These are phyloP conservation scores for Pseudochirops cupreus DNA, from an alignment of 2,797 vertebrate genomes.

Conservation along the genomic window DNA sequence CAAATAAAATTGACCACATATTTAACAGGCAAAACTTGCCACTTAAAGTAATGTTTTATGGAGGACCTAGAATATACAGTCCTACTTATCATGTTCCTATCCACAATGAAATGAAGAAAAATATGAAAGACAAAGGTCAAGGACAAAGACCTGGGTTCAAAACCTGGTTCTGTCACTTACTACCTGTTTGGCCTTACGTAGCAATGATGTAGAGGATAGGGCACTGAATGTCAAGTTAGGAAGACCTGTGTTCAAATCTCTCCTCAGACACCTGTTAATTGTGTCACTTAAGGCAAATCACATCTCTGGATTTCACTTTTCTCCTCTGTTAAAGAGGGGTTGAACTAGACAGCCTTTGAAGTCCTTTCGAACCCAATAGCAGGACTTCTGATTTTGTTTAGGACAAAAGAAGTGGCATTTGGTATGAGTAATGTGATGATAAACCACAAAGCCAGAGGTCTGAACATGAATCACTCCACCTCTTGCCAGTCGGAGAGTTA, in stretches of 20 bases:
- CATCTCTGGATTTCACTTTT: not conserved
- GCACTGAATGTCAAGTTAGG: not conserved
- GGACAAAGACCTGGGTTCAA: not conserved
- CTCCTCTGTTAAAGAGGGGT: not conserved
- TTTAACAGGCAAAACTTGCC: conserved; percentile 23
- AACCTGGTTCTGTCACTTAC: not conserved
- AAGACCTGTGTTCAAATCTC: not conserved
- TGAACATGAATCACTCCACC: not conserved
- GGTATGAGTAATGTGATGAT: not conserved
- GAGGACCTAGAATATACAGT: not conserved
- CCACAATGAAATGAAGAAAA: not conserved
- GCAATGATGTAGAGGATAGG: not conserved
- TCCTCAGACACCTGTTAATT: not conserved
- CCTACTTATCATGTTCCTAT: not conserved
- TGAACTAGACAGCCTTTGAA: not conserved
- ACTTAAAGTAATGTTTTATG: conserved; percentile 38
- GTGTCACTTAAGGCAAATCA: not conserved
- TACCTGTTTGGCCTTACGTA: not conserved
- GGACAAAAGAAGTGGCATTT: not conserved
- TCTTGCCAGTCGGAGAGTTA: not conserved
- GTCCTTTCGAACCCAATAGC: not conserved
- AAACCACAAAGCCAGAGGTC: not conserved
- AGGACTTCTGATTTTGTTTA: not conserved
- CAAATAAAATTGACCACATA: not conserved
- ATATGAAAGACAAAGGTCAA: not conserved